Conservation (phyloP, 2,888 invertebrate species). For the Lithophane socia region DNA sequence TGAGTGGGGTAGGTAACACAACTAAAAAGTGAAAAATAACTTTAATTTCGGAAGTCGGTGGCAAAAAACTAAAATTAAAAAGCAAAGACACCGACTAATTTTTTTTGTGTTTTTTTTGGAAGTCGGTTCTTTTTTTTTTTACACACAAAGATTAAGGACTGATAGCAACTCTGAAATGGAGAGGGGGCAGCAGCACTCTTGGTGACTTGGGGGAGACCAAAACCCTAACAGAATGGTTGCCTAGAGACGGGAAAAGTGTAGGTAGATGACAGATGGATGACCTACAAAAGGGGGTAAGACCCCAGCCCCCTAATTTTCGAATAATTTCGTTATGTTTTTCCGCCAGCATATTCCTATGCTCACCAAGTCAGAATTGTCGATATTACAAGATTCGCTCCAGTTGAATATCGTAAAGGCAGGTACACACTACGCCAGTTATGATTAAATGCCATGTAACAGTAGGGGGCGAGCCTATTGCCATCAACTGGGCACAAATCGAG, state of each 20-base stretch:
- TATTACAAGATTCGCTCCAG: slow-evolving; percentile 5
- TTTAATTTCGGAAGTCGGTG: too few relatives aligned
- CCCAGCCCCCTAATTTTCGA: background rate
- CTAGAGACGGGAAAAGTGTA: background rate
- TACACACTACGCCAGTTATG: too few relatives aligned
- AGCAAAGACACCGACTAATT: too few relatives aligned
- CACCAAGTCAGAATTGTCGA: background rate
- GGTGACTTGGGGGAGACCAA: background rate
- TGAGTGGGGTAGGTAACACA: too few relatives aligned
- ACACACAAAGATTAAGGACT: background rate
- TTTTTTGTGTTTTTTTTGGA: too few relatives aligned
- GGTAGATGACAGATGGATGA: background rate
- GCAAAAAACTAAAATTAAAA: too few relatives aligned
- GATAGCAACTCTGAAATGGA: background rate
- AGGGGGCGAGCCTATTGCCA: too few relatives aligned
- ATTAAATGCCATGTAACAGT: too few relatives aligned
- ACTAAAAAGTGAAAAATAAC: too few relatives aligned
- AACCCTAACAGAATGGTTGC: background rate
- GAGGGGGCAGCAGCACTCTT: background rate
- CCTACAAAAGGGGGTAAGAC: background rate
- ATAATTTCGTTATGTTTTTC: background rate
- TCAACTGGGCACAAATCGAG: too few relatives aligned
- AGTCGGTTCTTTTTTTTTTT: background rate
- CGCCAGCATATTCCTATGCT: background rate
- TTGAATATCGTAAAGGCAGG: background rate